Evolutionary conservation across 2,888 invertebrate genomes (phyloP).

Genomic region (Autographa pulchrina): DNA sequence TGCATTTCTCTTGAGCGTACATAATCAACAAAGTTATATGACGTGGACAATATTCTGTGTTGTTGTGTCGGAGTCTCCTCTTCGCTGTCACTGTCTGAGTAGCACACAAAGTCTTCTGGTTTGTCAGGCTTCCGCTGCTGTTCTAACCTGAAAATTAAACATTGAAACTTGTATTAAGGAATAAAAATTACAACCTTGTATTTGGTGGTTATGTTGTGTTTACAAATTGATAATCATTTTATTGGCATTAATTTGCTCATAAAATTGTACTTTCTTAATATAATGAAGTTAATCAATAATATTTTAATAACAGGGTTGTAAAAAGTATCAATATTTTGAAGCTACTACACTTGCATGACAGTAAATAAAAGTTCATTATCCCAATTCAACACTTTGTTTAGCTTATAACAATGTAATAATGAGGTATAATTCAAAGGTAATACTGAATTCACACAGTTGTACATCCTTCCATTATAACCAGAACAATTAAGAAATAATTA

Average conservation of each 20-base stretch:
- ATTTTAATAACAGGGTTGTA: neutral
- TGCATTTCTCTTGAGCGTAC: slow-evolving; percentile 93
- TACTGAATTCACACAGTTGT: slow-evolving; percentile 19
- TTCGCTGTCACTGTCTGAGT: slow-evolving; percentile 96
- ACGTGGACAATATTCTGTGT: slow-evolving; percentile 93
- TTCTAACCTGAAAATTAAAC: slow-evolving; percentile 87
- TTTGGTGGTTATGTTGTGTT: neutral
- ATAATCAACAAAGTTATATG: slow-evolving; percentile 96
- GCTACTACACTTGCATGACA: neutral
- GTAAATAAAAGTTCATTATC: neutral
- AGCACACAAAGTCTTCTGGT: slow-evolving; percentile 96
- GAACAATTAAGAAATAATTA: slow-evolving; percentile 25
- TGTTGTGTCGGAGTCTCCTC: slow-evolving; percentile 93
- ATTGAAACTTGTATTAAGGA: neutral
- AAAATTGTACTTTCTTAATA: neutral
- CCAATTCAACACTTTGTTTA: neutral
- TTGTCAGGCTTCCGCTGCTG: slow-evolving; percentile 95
- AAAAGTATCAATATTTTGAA: neutral
- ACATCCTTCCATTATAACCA: slow-evolving; percentile 24
- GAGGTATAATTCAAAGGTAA: neutral
- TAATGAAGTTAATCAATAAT: neutral
- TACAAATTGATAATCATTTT: neutral
- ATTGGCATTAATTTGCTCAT: neutral
- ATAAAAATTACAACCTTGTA: neutral
- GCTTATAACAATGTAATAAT: neutral